phyloP scores from a whole-genome alignment of 1,140 invertebrate genomes.

The Brachionus koreanus region DNA sequence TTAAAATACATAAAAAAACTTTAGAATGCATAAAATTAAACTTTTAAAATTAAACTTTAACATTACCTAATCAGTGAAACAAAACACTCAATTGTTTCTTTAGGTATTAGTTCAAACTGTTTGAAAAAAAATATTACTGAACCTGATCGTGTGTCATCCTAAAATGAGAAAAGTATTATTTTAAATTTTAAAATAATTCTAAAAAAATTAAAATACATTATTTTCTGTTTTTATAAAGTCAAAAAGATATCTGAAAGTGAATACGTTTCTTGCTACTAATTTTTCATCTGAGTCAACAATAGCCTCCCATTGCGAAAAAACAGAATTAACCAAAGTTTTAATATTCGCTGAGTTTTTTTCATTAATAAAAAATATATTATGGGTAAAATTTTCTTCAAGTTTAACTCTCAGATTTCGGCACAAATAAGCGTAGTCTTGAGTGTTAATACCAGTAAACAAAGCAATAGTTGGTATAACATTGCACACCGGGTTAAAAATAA shows the following conservation, averaged over 20 bases:
- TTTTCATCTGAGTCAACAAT: constrained; percentile 9
- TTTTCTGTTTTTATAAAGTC: background rate
- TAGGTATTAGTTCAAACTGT: constrained; percentile 39
- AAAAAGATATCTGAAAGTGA: constrained; percentile 33
- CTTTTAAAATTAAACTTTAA: background rate
- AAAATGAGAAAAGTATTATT: background rate
- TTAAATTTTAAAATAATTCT: background rate
- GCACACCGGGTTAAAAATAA: constrained; percentile 33
- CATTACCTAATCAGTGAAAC: constrained; percentile 29
- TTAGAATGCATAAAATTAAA: background rate
- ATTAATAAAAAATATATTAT: constrained; percentile 37
- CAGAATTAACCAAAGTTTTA: constrained; percentile 34
- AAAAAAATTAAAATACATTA: background rate
- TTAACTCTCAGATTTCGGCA: constrained; percentile 9
- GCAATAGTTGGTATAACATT: constrained; percentile 41
- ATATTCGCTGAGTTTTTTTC: constrained; percentile 39
- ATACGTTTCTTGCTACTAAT: constrained; percentile 1
- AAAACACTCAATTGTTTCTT: constrained; percentile 42
- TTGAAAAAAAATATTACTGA: constrained; percentile 43
- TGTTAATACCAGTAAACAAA: constrained; percentile 42
- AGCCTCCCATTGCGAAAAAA: constrained; percentile 33
- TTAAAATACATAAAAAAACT: background rate
- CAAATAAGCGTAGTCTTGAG: constrained; percentile 39
- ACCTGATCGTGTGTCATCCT: background rate
- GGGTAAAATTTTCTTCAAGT: constrained; percentile 24